Percentiles rank a stretch among this genome's conserved stretches.
phyloP scores from a whole-genome alignment of 2,888 invertebrate genomes.

The Nephrotoma flavescens region DNA sequence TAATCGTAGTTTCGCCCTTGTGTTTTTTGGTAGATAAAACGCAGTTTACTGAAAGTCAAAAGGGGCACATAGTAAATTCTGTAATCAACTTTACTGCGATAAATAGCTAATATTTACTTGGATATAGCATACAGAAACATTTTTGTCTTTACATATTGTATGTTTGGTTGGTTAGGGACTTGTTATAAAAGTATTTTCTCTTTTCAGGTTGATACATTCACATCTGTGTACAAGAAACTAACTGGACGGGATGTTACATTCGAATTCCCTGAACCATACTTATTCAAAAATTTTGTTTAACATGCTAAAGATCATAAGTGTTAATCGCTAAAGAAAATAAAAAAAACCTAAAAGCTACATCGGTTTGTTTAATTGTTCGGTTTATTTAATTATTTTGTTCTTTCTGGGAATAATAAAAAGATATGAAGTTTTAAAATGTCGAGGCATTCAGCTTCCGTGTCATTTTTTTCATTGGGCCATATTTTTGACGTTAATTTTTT shows the following conservation, averaged over 20 bases:
- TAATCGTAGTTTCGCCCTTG: constrained; percentile 18
- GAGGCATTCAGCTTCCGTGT: no score
- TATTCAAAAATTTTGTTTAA: constrained; percentile 33
- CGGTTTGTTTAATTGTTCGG: background rate
- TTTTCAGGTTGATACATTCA: constrained; percentile 90
- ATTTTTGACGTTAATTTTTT: no score
- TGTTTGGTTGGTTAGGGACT: background rate
- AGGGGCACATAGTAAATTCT: constrained; percentile 22
- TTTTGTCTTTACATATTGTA: background rate
- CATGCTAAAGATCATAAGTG: background rate
- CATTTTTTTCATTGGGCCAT: no score
- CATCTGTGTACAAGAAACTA: constrained; percentile 96
- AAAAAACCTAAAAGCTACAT: background rate
- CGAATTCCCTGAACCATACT: constrained; percentile 97
- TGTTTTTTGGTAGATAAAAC: constrained; percentile 23
- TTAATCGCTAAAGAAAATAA: constrained; percentile 27
- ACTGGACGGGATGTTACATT: constrained; percentile 98
- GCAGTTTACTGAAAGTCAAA: constrained; percentile 25
- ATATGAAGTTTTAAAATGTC: no score
- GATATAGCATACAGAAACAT: background rate
- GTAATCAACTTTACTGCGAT: background rate
- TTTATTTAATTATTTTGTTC: background rate
- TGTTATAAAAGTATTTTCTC: constrained; percentile 15
- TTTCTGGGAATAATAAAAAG: background rate
- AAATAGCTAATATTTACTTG: background rate